These are phyloP conservation scores for Eriocheir sinensis DNA, from an alignment of 1,140 invertebrate species.

Conservation along the genomic window DNA sequence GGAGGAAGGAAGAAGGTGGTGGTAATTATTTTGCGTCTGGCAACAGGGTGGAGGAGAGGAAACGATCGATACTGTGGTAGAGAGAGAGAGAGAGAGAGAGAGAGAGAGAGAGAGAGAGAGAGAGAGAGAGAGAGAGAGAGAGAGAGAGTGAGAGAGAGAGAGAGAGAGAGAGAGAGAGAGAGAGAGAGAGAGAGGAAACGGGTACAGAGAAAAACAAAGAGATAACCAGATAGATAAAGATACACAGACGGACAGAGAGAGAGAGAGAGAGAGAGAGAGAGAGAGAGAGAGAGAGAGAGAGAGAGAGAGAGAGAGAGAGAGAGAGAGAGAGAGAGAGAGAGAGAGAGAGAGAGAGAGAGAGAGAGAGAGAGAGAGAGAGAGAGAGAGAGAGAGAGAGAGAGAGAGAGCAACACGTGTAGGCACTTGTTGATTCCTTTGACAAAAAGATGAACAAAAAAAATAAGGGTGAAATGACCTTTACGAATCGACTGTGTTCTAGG, in stretches of 20 bases:
- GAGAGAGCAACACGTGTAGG: conserved; percentile 6
- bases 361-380: neutral
- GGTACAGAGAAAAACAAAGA: neutral
- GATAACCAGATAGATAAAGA: neutral
- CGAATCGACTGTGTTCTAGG: neutral
- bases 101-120: conserved; percentile 11
- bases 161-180: neutral
- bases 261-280: neutral
- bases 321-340: conserved; percentile 13
- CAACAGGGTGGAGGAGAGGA: neutral
- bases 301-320: conserved; percentile 13
- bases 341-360: neutral
- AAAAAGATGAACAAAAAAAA: neutral
- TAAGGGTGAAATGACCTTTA: neutral
- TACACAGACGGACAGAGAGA: neutral
- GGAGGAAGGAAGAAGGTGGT: no score
- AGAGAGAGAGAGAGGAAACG: neutral
- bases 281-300: neutral
- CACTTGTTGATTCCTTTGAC: conserved; percentile 11
- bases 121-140: neutral
- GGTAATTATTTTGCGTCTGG: neutral
- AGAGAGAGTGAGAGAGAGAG: neutral
- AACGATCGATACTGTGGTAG: neutral
- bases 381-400: neutral
- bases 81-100: conserved; percentile 22